Base-by-base conservation (phyloP, 1,140 invertebrate species). In the Trissolcus basalis region DNA sequence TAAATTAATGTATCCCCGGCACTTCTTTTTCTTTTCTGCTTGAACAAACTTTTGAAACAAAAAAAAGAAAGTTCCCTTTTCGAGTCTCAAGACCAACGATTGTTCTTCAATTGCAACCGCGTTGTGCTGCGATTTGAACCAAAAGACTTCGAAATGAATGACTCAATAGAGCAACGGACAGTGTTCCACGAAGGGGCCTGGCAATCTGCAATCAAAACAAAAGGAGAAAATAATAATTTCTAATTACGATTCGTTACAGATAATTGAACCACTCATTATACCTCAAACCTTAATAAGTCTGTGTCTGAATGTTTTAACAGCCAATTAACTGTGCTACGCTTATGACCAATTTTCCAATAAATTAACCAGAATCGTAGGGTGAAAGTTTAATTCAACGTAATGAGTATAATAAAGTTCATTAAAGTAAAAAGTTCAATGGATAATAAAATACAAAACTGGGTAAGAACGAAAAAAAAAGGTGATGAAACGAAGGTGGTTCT, bases 281-380 rank as follows among this genome's bases (percentile, higher is more conserved):
- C 13, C 10, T 49, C 45, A 32, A 41, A 35, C 16, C 45, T 58
- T 47, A 74, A 74, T 63, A 48, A 74, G 58, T 4, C 33, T 14
- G 43, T 48, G 35, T 69, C 53, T 13, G 53, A 75, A 58, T 75
- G 59, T 75, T 69, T 69, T 74, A 75, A 75, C 72, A 75, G 49
- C 54, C 65, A 75, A 75, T 75, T 75, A 75, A 55, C 19, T 27
- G 50, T 64, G 27, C 45, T 54, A 39, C 32, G 33, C 65, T 59
- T 68, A 59, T 49, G 44, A 32, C 35, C 72, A 64, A 75, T 69
- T 69, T 75, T 64, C 72, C 65, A 75, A 75, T 75, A 69, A 75
- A 75, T 75, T 75, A 75, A 44, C 53, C 65, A 36, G 33, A 49
- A 65, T 69, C 43, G 8, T 14, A 19, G 54, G 54, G 48, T 65